These are phyloP conservation scores for Urocolius indicus DNA, from an alignment of 2,113 vertebrate genomes.

Conservation along the genomic window DNA sequence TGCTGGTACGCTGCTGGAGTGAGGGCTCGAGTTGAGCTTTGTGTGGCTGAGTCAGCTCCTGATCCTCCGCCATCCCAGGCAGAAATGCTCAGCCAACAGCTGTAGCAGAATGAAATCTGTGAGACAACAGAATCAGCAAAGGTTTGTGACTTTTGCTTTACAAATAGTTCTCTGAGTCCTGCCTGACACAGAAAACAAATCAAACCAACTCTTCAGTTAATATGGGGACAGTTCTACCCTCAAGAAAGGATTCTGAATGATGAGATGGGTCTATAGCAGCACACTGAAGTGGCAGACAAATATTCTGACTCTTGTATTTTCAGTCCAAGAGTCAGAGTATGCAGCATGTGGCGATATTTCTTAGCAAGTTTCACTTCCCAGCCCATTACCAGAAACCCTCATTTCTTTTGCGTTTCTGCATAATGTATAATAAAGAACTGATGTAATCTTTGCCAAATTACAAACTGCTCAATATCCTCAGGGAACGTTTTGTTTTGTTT, in stretches of 20 bases:
- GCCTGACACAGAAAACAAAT: background rate
- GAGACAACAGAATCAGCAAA: constrained; percentile 34
- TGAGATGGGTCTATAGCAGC: background rate
- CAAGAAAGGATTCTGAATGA: background rate
- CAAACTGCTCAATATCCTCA: background rate
- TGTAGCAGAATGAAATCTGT: constrained; percentile 52
- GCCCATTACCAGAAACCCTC: background rate
- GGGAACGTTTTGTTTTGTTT: no score
- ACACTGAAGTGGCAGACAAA: background rate
- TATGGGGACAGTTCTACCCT: background rate
- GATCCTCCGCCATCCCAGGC: constrained; percentile 85
- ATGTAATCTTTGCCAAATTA: background rate
- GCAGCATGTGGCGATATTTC: background rate
- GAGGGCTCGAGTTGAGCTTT: constrained; percentile 62
- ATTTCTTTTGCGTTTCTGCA: background rate
- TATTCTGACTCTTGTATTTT: background rate
- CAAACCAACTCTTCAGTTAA: background rate
- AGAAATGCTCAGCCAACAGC: constrained; percentile 32
- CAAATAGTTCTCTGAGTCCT: background rate
- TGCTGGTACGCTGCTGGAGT: constrained; percentile 74
- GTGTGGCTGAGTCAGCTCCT: constrained; percentile 68
- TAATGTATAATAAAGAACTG: background rate
- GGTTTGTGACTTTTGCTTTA: constrained; percentile 30
- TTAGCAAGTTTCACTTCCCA: constrained; percentile 8
- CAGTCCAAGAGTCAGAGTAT: background rate